Base-by-base conservation (phyloP, 2,888 invertebrate species). In the Alsophila aescularia region DNA sequence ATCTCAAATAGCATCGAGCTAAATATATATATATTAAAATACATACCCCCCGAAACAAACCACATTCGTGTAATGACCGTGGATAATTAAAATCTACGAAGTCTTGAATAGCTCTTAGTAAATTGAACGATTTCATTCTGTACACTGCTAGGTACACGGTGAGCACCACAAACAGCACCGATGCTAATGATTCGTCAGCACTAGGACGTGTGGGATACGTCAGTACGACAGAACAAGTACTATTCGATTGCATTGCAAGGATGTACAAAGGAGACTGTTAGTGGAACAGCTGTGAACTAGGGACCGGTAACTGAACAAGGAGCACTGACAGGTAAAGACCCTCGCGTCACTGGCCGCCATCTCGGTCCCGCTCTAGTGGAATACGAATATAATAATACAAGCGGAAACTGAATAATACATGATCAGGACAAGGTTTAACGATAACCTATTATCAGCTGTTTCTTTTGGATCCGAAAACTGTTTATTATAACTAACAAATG, bases 281-380 rank as follows among this genome's bases (percentile, higher is more conserved):
- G 31, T 31, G 21, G 50, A 60, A 64, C 73, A 77, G 74, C 69
- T 73, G 73, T 66, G 69, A 50, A 29, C 18, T 31, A 37, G 57
- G 57, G 54, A 49, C 34, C 47, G 31, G 39, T 44, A 32, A 21
- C 44, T 8, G 16, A 52, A 54, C 29, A 57, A 58, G 60, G 79
- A 76, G 73, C 61, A 75, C 9, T 36, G 45, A 41, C 87, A 87
- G 87, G 86, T 86, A 87, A 79, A 72, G 35, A 58, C 62, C 48
- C 54, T 74, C 70, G 60, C 47, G 18, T 41, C 39, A 37, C 45
- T 35, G 40, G 45, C 24, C 41, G 50, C 45, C 41, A 35, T 51
- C 10, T 43, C 43, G 13, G 35, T 31, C 50, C 45, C 44, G 50
- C 53, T 45, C 48, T 55, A 45, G 18, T 34, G 50, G 24, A 49